Evolutionary conservation across 2,888 invertebrate species (phyloP), one percentile per base, ranked within the genome.

Genomic region (Drosophila phalerata): DNA sequence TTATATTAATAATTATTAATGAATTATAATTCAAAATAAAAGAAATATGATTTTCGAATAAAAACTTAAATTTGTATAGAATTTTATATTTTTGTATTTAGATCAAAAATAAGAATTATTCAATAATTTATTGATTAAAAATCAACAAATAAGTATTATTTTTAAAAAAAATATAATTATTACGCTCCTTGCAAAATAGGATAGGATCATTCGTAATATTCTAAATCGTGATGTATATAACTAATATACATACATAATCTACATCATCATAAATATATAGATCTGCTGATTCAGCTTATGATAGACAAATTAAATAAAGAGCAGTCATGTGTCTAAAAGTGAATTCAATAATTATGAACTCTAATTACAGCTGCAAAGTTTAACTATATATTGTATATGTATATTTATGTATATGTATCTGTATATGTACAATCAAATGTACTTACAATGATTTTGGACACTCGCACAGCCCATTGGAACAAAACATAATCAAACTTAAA

Each of bases 381-480:
- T 32, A 43, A 38, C 28, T 52, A 52, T 28, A 22, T 58, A 49
- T 28, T 56, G 34, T 42, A 48, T 72, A 42, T 67, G 8, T 47
- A 40, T 42, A 17, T 13, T n/a, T 53, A 15, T 43, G 17, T 65
- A 40, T 60, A 38, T 34, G 17, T 43, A 48, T 53, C 40, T 61
- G n/a, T 55, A 40, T 45, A 52, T 78, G 51, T 76, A 68, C 61
- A 70, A 45, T 67, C 19, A 55, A 55, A 60, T 42, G 66, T 65
- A 73, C 72, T 65, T 17, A 71, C 58, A 61, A 64, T 49, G 43
- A 67, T 64, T 86, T 85, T 83, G 78, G 87, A 83, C 85, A 86
- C 58, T 77, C 64, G 58, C 84, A 84, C 84, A 84, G 84, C 84
- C 87, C 89, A 76, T 64, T 69, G 73, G 79, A 69, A 84, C 79